A percentile compares a stretch with the other conserved stretches of the same genome.
phyloP scores from a whole-genome alignment of 2,888 invertebrate species.

The Boloria selene region DNA sequence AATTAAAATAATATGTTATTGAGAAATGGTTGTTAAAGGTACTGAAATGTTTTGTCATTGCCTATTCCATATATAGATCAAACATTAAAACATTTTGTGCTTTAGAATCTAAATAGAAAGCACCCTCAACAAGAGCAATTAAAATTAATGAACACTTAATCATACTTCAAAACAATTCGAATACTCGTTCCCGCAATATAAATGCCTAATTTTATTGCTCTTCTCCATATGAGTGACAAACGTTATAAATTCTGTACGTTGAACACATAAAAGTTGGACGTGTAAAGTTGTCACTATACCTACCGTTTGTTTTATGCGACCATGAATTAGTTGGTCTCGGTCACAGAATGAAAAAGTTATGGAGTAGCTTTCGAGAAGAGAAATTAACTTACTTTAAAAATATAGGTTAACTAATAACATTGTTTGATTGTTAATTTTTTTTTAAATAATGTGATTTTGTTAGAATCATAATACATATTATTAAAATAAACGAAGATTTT shows the following conservation, averaged over 20 bases:
- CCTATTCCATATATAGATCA: too few relatives aligned
- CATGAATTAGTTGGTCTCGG: slow-evolving; percentile 67
- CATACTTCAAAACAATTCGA: slow-evolving; percentile 29
- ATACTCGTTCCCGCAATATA: slow-evolving; percentile 38
- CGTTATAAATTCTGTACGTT: slow-evolving; percentile 66
- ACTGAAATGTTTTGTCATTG: too few relatives aligned
- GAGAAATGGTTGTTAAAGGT: too few relatives aligned
- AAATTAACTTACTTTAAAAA: background rate
- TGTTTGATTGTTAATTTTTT: too few relatives aligned
- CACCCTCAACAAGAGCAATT: slow-evolving; percentile 7
- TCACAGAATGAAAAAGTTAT: slow-evolving; percentile 32
- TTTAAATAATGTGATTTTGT: too few relatives aligned
- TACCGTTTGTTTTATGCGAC: slow-evolving; percentile 59
- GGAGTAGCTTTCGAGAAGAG: background rate
- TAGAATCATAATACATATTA: too few relatives aligned
- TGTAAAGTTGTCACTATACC: slow-evolving; percentile 63
- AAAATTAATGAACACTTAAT: slow-evolving; percentile 18
- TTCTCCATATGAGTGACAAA: slow-evolving; percentile 62
- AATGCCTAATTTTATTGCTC: slow-evolving; percentile 60
- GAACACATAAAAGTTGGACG: slow-evolving; percentile 66
- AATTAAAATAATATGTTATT: too few relatives aligned
- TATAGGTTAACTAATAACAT: background rate
- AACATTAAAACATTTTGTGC: too few relatives aligned
- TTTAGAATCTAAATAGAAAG: too few relatives aligned
- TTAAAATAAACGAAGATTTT: too few relatives aligned